These are phyloP conservation scores for Rhincodon typus DNA, from an alignment of 2,797 vertebrate genomes.

Conservation along the genomic window DNA sequence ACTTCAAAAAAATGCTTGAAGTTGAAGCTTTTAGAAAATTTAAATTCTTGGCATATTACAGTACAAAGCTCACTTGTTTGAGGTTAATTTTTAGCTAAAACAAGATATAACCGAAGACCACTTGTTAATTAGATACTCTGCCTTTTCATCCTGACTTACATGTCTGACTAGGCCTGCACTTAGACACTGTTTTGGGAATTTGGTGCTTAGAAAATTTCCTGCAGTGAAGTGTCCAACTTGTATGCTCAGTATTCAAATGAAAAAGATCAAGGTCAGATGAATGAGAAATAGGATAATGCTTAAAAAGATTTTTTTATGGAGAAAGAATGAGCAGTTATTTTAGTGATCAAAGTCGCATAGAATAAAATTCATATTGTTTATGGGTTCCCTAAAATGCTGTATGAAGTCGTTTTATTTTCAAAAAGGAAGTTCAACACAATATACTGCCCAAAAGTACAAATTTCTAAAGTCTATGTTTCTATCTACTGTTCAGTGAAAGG, in stretches of 20 bases:
- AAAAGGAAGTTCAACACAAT: neutral
- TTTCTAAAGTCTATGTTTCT: neutral
- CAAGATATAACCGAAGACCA: neutral
- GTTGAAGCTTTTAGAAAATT: neutral
- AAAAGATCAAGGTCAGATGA: neutral
- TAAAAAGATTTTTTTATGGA: neutral
- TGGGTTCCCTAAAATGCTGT: neutral
- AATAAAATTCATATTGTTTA: neutral
- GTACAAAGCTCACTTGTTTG: neutral
- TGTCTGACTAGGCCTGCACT: neutral
- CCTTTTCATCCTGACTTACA: neutral
- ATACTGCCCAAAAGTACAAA: neutral
- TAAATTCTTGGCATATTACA: neutral
- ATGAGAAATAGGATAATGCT: neutral
- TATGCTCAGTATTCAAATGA: neutral
- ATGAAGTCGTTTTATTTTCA: neutral
- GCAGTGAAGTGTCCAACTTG: neutral
- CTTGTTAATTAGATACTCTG: neutral
- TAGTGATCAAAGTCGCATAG: neutral
- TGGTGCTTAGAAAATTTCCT: neutral
- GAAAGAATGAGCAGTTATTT: neutral
- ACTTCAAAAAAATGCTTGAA: conserved; percentile 13
- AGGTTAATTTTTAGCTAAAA: neutral
- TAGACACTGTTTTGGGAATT: neutral
- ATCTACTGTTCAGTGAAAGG: neutral